phyloP scores from a whole-genome alignment of 2,113 vertebrate species.

The Mobula birostris region DNA sequence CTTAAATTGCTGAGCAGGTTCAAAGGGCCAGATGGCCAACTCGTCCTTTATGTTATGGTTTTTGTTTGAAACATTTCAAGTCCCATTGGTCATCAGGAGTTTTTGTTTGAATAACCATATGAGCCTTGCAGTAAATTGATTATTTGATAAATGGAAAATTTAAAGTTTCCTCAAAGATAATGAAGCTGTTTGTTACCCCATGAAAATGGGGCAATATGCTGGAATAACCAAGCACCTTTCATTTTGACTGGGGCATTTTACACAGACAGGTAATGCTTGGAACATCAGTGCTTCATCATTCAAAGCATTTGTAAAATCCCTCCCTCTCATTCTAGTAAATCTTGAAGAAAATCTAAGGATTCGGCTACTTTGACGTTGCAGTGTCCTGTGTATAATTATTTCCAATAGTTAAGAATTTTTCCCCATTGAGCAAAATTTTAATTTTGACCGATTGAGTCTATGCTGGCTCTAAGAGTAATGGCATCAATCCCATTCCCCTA shows the following conservation, averaged over 20 bases:
- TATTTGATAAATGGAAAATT: background rate
- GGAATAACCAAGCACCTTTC: background rate
- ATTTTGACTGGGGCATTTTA: background rate
- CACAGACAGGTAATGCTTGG: background rate
- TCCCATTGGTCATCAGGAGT: background rate
- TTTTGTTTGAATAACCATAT: background rate
- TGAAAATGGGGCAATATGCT: background rate
- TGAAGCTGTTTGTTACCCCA: background rate
- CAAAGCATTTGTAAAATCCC: background rate
- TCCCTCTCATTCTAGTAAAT: background rate
- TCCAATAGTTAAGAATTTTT: background rate
- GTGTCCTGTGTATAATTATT: background rate
- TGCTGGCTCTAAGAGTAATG: too few species aligned
- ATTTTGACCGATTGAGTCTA: too few species aligned
- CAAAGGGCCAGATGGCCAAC: too few species aligned
- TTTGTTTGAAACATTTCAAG: background rate
- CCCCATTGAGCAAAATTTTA: background rate
- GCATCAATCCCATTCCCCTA: too few species aligned
- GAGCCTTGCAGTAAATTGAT: background rate
- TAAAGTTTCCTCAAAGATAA: too few species aligned
- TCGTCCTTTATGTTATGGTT: background rate
- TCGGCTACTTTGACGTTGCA: background rate
- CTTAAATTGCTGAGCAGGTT: too few species aligned
- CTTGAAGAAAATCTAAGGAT: background rate
- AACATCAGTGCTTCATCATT: background rate